Conservation (phyloP, 2,113 vertebrate species). For the Marcusenius ussheri region DNA sequence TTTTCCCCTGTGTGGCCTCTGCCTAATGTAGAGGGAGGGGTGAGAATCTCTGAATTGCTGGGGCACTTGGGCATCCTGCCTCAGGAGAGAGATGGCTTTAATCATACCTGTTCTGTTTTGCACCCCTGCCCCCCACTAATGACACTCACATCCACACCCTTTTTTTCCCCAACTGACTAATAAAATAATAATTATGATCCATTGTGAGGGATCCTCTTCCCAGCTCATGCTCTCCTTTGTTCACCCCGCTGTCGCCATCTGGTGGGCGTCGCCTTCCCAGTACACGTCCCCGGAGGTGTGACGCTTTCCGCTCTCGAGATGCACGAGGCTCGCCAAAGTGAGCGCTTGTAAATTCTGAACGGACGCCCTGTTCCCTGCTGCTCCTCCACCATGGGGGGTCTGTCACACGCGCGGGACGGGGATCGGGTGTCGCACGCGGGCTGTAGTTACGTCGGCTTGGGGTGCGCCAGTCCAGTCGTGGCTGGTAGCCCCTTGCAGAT, state of each 20-base stretch:
- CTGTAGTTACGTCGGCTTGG: background rate
- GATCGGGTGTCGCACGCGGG: background rate
- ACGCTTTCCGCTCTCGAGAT: background rate
- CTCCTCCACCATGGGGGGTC: background rate
- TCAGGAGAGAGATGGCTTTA: background rate
- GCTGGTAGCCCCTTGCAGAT: background rate
- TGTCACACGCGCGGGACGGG: background rate
- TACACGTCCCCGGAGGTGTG: background rate
- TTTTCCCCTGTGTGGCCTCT: slow-evolving; percentile 40
- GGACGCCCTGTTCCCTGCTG: background rate
- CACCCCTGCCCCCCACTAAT: background rate
- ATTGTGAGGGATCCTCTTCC: background rate
- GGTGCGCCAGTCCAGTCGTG: background rate
- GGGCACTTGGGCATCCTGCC: background rate
- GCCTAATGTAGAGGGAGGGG: background rate
- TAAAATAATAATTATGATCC: background rate
- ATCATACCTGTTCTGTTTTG: background rate
- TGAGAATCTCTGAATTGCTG: background rate
- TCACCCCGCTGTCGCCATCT: background rate
- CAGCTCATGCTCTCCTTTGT: background rate
- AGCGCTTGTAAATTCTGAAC: background rate
- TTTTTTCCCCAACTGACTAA: background rate
- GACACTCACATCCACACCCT: background rate
- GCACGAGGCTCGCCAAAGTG: background rate
- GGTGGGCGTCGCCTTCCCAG: background rate